Conservation (phyloP, 2,888 invertebrate genomes). For the Synergus laeviventris region DNA sequence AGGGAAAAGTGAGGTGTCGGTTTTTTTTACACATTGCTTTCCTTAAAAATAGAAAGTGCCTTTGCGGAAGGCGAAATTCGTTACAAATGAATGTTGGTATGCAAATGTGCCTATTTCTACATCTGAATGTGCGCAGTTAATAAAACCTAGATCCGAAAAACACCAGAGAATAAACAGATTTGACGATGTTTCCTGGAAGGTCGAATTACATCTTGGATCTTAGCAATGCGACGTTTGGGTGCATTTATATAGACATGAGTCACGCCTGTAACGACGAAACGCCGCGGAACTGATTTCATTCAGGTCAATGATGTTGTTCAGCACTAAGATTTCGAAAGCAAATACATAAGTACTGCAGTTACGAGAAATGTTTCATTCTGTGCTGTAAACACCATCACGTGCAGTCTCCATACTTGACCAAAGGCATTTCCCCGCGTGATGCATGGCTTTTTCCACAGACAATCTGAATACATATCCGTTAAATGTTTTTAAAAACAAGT, state of each 20-base stretch:
- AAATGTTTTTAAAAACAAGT: neutral
- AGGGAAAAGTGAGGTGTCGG: too few species aligned
- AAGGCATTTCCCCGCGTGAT: conserved; percentile 14
- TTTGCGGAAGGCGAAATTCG: neutral
- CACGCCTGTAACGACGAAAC: conserved; percentile 13
- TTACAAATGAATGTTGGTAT: neutral
- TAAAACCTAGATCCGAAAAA: conserved; percentile 4
- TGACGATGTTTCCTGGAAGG: conserved; percentile 27
- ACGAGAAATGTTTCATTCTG: conserved; percentile 22
- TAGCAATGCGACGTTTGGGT: conserved; percentile 8
- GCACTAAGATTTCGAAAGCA: conserved; percentile 36
- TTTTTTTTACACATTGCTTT: neutral
- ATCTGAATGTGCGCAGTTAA: neutral
- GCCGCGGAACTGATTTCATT: conserved; percentile 36
- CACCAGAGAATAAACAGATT: neutral
- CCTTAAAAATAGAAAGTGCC: neutral
- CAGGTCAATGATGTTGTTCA: conserved; percentile 36
- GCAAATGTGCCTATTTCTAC: conserved; percentile 10
- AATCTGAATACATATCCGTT: neutral
- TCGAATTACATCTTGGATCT: conserved; percentile 22
- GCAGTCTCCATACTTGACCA: conserved; percentile 1
- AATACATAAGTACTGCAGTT: conserved; percentile 9
- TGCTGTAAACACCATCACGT: conserved; percentile 25
- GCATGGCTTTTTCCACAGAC: conserved; percentile 15
- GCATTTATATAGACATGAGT: conserved; percentile 35